phyloP scores from a whole-genome alignment of 2,113 vertebrate genomes.

The Butorides virescens region DNA sequence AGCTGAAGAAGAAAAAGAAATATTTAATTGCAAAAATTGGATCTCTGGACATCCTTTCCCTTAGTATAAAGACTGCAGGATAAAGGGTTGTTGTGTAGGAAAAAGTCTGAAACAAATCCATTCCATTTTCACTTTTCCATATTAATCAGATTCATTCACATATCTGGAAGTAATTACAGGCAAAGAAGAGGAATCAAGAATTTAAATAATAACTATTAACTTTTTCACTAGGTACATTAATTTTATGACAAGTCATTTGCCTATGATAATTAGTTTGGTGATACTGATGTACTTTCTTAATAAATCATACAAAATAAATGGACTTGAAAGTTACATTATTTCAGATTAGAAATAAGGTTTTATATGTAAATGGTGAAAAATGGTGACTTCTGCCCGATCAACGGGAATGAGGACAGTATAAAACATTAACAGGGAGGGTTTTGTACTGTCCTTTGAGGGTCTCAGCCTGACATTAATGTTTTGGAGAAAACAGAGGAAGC shows the following conservation, averaged over 20 bases:
- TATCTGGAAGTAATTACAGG: constrained; percentile 66
- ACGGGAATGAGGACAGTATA: background rate
- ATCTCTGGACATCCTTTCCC: background rate
- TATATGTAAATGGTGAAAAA: background rate
- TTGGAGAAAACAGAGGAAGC: background rate
- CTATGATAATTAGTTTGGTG: constrained; percentile 62
- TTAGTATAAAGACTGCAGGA: background rate
- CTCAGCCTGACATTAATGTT: background rate
- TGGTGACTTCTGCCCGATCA: background rate
- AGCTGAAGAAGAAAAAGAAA: background rate
- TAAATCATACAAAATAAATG: constrained; percentile 66
- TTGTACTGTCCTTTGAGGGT: fast-evolving
- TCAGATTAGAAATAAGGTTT: constrained; percentile 36
- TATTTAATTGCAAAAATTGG: background rate
- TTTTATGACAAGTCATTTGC: constrained; percentile 62
- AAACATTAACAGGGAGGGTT: background rate
- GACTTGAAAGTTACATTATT: constrained; percentile 46
- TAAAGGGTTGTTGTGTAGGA: background rate
- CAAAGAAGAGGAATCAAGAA: constrained; percentile 48
- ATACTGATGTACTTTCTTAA: constrained; percentile 37
- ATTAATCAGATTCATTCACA: constrained; percentile 40
- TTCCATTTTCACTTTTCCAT: constrained; percentile 18
- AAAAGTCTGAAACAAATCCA: constrained; percentile 42
- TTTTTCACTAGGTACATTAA: constrained; percentile 51
- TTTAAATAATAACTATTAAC: constrained; percentile 65